These are phyloP conservation scores for Philonicus albiceps DNA, from an alignment of 2,888 invertebrate species.

Conservation along the genomic window DNA sequence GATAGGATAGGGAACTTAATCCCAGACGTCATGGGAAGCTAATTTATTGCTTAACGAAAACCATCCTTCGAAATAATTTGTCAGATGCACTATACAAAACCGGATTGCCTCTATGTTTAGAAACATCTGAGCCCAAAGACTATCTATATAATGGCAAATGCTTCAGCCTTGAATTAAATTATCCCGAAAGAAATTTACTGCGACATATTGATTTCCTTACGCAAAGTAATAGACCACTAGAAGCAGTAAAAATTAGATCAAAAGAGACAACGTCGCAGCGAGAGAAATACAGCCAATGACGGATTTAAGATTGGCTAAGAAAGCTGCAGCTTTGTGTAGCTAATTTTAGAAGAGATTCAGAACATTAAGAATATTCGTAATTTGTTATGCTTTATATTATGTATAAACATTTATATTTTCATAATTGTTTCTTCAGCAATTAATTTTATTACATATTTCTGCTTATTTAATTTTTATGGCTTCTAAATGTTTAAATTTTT, in stretches of 20 bases:
- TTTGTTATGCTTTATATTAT: no score
- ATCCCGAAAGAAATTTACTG: not conserved
- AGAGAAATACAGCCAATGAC: no score
- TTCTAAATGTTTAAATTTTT: no score
- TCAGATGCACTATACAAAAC: not conserved
- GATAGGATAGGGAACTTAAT: not conserved
- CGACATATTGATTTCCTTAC: not conserved
- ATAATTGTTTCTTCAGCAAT: no score
- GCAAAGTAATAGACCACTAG: not conserved
- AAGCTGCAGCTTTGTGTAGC: no score
- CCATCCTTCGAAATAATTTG: not conserved
- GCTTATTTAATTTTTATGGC: no score
- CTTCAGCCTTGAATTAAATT: not conserved
- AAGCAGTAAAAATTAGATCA: not conserved
- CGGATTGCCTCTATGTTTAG: not conserved
- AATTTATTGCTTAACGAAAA: not conserved
- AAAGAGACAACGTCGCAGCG: no score
- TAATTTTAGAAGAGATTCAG: no score
- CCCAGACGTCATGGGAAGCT: not conserved
- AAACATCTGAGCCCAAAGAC: not conserved
- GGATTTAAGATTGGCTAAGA: no score
- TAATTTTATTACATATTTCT: no score
- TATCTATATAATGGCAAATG: not conserved
- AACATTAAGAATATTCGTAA: no score
- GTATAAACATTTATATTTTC: no score